Evolutionary conservation across 2,113 vertebrate species (phyloP), one percentile per base, ranked within the genome.

Genomic region (Forbesichthys papilliferus): DNA sequence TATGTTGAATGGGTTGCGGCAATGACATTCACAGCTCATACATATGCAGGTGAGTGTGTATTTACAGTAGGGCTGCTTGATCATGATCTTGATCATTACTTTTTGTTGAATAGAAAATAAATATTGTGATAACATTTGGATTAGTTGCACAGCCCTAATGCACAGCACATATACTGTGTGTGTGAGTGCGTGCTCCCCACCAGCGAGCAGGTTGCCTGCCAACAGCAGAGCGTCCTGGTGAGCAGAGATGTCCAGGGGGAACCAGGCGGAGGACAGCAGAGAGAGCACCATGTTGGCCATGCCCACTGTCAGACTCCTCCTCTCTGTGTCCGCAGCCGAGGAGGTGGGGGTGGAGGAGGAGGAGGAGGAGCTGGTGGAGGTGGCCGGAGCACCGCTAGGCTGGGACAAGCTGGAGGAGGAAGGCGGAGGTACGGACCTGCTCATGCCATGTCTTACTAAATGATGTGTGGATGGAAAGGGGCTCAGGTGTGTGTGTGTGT

Each of bases 171-270:
- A 7, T 5, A n/a, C 1, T n/a, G n/a, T 48, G 42, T 52, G 18
- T 51, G 20, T 52, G 61, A 14, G 62, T 52, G 48, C 13, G 18
- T 9, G 58, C 64, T 48, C 69, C 75, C 0, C 82, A 99, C 98
- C 96, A 83, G 98, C 93, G 7, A 99, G 91, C 80, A 99, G 87
- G 81, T 98, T 99, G 72, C 97, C 97, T 20, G 92, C 93, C 58
- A 99, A 90, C 79, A 98, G 71, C 71, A 99, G 89, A 67, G 96
- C 96, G 57, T 98, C 96, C 64, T 98, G 98, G 80, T 99, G 98
- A 18, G 96, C 95, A 11, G 96, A 93, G n/a, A 99, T 95, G 79
- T 99, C 97, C 74, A 98, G 82, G 0, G 96, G 98, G 75, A 99
- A 98, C 95, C 97, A 99, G 0, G 95, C 94, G 0, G 98, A 99